A percentile compares a stretch with the other conserved stretches of the same genome.
Conservation (phyloP, 2,797 vertebrate genomes). For the Sylvia borin region DNA sequence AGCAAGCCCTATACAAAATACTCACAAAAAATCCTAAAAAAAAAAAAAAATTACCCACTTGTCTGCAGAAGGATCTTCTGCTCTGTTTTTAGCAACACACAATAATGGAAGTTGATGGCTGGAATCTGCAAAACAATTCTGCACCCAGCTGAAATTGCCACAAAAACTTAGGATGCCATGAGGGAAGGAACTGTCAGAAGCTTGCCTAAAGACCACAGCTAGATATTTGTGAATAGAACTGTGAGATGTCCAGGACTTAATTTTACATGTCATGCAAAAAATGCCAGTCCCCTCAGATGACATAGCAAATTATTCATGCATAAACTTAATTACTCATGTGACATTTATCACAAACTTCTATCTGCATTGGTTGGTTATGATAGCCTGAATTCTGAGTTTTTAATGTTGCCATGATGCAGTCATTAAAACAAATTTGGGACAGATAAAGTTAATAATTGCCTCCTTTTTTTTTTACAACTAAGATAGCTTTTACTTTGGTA, state of each 20-base stretch:
- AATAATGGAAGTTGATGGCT: background rate
- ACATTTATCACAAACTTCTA: conserved; percentile 33
- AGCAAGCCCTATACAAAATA: background rate
- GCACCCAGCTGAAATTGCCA: background rate
- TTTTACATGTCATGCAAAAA: conserved; percentile 44
- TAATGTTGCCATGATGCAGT: background rate
- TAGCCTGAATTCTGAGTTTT: conserved; percentile 12
- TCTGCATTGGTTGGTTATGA: background rate
- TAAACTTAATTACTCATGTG: conserved; percentile 39
- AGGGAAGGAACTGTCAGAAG: background rate
- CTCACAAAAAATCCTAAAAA: background rate
- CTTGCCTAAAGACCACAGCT: background rate
- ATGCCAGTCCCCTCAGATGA: background rate
- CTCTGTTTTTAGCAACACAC: background rate
- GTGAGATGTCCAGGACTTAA: background rate
- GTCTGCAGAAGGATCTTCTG: background rate
- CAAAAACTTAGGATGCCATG: background rate
- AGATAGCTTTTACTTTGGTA: background rate
- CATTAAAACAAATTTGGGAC: conserved; percentile 26
- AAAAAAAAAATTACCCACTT: background rate
- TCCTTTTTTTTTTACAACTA: background rate
- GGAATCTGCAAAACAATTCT: background rate
- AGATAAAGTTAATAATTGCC: conserved; percentile 15
- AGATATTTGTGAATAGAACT: background rate
- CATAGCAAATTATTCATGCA: conserved; percentile 42